A percentile compares a stretch with the other conserved stretches of the same genome.
phyloP scores from a whole-genome alignment of 2,888 invertebrate genomes.

The Buathra laborator region DNA sequence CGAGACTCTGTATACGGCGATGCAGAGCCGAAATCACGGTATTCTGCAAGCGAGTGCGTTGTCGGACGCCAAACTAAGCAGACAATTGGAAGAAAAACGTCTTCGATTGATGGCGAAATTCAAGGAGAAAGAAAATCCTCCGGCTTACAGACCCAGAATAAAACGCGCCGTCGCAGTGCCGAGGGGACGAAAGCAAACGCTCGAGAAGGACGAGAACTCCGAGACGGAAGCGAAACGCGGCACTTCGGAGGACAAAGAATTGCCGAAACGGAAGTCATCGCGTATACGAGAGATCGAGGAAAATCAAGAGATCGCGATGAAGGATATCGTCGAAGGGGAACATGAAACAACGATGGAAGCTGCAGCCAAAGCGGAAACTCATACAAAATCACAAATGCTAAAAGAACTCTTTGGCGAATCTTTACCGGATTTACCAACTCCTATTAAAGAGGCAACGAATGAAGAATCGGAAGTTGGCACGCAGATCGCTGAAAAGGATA shows the following conservation, averaged over 20 bases:
- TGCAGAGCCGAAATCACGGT: slow-evolving; percentile 38
- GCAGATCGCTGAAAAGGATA: background rate
- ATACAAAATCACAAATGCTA: slow-evolving; percentile 30
- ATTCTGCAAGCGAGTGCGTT: slow-evolving; percentile 16
- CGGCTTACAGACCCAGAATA: slow-evolving; percentile 41
- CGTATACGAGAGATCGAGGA: background rate
- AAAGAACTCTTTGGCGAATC: slow-evolving; percentile 44
- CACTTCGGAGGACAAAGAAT: background rate
- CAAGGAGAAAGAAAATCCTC: slow-evolving; percentile 61
- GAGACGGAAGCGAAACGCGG: background rate
- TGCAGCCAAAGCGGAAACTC: background rate
- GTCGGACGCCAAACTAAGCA: slow-evolving; percentile 68
- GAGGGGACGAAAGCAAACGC: slow-evolving; percentile 16
- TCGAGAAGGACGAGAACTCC: background rate
- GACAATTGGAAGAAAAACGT: slow-evolving; percentile 79
- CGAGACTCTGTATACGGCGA: slow-evolving; percentile 37
- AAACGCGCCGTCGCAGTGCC: slow-evolving; percentile 50
- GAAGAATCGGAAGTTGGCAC: background rate
- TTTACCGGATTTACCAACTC: background rate
- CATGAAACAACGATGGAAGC: background rate
- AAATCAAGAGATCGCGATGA: slow-evolving; percentile 1
- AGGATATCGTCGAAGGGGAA: background rate
- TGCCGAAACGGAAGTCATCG: slow-evolving; percentile 13
- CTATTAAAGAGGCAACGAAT: background rate
- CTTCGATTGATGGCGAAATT: slow-evolving; percentile 78